These are phyloP conservation scores for Spheniscus mendiculus DNA, from an alignment of 2,113 vertebrate species.

Conservation along the genomic window DNA sequence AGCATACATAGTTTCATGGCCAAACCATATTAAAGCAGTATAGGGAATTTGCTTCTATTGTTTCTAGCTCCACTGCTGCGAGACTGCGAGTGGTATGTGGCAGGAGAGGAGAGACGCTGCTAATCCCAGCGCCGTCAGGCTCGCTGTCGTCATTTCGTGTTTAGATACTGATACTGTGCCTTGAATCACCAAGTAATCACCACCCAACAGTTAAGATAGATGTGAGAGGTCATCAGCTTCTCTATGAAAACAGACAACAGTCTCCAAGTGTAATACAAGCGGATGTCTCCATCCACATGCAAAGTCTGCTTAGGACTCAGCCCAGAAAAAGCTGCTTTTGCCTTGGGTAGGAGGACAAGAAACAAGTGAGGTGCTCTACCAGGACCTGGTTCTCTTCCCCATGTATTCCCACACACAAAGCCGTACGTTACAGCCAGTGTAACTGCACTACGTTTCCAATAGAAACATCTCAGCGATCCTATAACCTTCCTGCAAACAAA, in stretches of 20 bases:
- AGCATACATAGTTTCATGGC: background rate
- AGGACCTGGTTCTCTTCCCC: background rate
- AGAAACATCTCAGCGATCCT: background rate
- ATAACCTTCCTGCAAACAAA: background rate
- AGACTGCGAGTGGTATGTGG: background rate
- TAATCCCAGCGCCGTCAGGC: background rate
- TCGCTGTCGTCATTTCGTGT: background rate
- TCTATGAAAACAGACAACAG: background rate
- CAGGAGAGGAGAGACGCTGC: background rate
- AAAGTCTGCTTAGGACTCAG: background rate
- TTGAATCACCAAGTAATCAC: background rate
- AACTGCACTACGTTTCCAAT: background rate
- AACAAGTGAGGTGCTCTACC: background rate
- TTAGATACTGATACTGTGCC: background rate
- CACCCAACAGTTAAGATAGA: background rate
- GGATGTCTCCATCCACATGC: background rate
- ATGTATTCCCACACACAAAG: background rate
- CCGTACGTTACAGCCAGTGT: background rate
- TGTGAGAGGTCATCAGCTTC: background rate
- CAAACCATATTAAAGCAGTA: background rate
- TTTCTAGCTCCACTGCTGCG: background rate
- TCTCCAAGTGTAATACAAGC: background rate
- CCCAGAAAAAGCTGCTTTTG: background rate
- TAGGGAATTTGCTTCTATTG: background rate
- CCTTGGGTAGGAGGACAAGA: background rate